phyloP scores from a whole-genome alignment of 1,140 invertebrate species.

The Proctacanthus coquilletti region DNA sequence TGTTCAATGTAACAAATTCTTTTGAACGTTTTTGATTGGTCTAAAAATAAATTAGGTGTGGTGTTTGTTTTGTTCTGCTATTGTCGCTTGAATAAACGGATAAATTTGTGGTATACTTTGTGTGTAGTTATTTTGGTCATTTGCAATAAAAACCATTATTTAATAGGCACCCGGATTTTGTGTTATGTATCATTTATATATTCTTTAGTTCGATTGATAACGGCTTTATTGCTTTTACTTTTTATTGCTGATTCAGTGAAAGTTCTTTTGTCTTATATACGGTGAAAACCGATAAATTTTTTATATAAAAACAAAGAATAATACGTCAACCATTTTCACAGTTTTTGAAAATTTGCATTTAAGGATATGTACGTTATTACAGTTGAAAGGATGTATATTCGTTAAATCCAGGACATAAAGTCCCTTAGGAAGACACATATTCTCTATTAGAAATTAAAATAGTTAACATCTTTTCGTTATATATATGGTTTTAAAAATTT shows the following conservation, averaged over 20 bases:
- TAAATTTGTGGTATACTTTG: conserved; percentile 6
- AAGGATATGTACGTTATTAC: conserved; percentile 7
- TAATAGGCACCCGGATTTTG: conserved; percentile 4
- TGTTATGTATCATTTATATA: conserved; percentile 10
- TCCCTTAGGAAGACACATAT: no score
- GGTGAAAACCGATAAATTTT: conserved; percentile 9
- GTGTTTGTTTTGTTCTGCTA: conserved; percentile 1
- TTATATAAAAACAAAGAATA: no score
- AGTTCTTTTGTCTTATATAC: no score
- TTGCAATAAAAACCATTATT: conserved; percentile 5
- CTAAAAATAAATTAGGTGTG: no score
- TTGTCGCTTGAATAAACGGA: neutral
- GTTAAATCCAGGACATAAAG: neutral
- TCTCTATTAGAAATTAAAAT: conserved; percentile 4
- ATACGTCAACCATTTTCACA: conserved; percentile 31
- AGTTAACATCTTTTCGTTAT: conserved; percentile 12
- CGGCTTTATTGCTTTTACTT: conserved; percentile 15
- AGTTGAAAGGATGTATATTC: neutral
- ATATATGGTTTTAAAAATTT: conserved; percentile 24
- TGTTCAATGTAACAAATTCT: conserved; percentile 14
- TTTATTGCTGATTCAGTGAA: no score
- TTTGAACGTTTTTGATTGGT: conserved; percentile 31
- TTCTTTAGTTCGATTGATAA: conserved; percentile 18
- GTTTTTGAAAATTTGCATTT: conserved; percentile 15
- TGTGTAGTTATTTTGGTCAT: conserved; percentile 8